These are phyloP conservation scores for Cariama cristata DNA, from an alignment of 2,113 vertebrate species.

Conservation along the genomic window DNA sequence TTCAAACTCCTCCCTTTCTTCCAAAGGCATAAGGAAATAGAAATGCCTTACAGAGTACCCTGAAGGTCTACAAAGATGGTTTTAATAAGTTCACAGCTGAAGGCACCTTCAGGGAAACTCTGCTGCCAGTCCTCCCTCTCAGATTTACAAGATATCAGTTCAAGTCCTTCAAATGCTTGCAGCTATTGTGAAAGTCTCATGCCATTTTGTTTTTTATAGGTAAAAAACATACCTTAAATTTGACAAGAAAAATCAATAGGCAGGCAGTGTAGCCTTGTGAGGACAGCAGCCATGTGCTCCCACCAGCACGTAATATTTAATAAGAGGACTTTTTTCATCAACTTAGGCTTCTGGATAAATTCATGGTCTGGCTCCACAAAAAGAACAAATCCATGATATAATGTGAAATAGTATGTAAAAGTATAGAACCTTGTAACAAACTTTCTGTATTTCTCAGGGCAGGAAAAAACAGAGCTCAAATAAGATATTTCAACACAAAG, in stretches of 20 bases:
- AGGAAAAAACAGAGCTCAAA: neutral
- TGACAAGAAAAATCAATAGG: slow-evolving; percentile 39
- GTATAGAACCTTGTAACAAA: neutral
- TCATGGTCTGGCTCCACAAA: neutral
- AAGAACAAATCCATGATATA: neutral
- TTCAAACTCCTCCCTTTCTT: neutral
- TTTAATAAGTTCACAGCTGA: slow-evolving; percentile 46
- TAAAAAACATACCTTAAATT: slow-evolving; percentile 45
- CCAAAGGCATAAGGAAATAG: neutral
- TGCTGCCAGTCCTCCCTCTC: neutral
- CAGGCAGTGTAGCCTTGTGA: neutral
- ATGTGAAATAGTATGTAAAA: neutral
- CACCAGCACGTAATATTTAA: neutral
- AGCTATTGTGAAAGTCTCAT: slow-evolving; percentile 29
- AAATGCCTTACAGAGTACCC: slow-evolving; percentile 30
- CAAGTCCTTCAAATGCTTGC: neutral
- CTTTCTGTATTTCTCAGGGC: neutral
- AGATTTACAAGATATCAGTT: slow-evolving; percentile 13
- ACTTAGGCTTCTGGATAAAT: neutral
- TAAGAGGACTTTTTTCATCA: neutral
- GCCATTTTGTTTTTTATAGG: slow-evolving; percentile 28
- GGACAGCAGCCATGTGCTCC: neutral
- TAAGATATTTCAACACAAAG: neutral
- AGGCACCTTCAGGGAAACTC: neutral
- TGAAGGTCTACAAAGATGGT: slow-evolving; percentile 16